These are phyloP conservation scores for Cariama cristata DNA, from an alignment of 2,113 vertebrate genomes.

Conservation along the genomic window DNA sequence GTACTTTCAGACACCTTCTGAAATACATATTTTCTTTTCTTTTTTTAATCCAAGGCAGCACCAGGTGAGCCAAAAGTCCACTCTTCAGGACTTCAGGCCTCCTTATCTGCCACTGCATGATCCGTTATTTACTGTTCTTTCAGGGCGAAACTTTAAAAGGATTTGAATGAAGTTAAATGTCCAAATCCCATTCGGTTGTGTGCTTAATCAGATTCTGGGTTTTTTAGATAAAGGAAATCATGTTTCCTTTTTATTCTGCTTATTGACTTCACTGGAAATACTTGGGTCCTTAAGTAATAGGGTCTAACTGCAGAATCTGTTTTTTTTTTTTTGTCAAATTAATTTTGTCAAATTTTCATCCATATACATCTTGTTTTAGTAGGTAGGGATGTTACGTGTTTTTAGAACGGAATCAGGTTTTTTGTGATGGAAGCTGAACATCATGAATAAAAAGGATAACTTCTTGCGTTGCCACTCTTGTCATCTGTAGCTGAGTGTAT, in stretches of 20 bases:
- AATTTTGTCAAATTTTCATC: background rate
- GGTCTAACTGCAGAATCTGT: background rate
- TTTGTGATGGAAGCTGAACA: background rate
- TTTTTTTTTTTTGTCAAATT: background rate
- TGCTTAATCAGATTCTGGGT: background rate
- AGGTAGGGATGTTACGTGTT: accelerated
- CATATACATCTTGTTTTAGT: background rate
- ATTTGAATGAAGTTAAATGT: background rate
- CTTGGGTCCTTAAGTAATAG: background rate
- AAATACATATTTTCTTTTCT: background rate
- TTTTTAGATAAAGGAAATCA: background rate
- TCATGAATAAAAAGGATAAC: background rate
- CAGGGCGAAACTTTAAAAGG: background rate
- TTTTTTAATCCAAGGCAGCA: background rate
- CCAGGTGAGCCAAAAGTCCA: background rate
- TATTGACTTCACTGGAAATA: background rate
- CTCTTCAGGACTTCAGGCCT: background rate
- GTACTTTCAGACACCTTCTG: background rate
- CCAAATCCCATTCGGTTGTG: background rate
- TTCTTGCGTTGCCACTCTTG: background rate
- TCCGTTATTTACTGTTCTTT: background rate
- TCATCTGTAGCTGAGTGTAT: background rate
- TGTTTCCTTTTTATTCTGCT: background rate
- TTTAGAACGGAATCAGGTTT: background rate
- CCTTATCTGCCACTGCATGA: background rate